Conservation (phyloP, 2,113 vertebrate species). For the Dipodomys spectabilis region DNA sequence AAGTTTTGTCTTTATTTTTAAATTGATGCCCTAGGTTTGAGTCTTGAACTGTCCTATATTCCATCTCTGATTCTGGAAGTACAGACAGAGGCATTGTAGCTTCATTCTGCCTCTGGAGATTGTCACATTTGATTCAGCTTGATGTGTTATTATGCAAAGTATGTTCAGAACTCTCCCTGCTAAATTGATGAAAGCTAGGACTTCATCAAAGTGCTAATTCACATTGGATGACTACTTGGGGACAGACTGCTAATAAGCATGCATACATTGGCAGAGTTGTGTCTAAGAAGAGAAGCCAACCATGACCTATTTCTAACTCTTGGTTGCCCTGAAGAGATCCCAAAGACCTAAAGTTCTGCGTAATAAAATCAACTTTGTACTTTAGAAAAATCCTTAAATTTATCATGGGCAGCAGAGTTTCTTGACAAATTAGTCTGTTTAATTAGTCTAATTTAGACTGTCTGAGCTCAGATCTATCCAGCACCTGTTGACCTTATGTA, state of each 20-base stretch:
- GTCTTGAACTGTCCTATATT: neutral
- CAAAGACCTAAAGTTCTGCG: neutral
- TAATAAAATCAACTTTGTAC: conserved; percentile 5
- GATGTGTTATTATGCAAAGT: neutral
- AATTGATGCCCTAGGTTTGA: neutral
- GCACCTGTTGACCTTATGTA: neutral
- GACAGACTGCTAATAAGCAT: neutral
- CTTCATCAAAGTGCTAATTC: neutral
- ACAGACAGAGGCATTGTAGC: neutral
- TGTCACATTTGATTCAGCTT: neutral
- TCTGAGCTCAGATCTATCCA: neutral
- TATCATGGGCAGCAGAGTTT: neutral
- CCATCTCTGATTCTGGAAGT: neutral
- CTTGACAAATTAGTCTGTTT: neutral
- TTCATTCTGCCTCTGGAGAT: neutral
- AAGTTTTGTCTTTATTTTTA: neutral
- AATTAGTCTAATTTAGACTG: neutral
- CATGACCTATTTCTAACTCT: neutral
- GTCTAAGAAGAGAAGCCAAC: neutral
- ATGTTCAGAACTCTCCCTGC: neutral
- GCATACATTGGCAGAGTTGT: neutral
- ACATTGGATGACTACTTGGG: neutral
- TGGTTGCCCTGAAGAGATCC: neutral
- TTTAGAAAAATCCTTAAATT: neutral
- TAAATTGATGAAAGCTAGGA: neutral